Evolutionary conservation across 2,888 invertebrate species (phyloP).

Genomic region (Trachelus tabidus): DNA sequence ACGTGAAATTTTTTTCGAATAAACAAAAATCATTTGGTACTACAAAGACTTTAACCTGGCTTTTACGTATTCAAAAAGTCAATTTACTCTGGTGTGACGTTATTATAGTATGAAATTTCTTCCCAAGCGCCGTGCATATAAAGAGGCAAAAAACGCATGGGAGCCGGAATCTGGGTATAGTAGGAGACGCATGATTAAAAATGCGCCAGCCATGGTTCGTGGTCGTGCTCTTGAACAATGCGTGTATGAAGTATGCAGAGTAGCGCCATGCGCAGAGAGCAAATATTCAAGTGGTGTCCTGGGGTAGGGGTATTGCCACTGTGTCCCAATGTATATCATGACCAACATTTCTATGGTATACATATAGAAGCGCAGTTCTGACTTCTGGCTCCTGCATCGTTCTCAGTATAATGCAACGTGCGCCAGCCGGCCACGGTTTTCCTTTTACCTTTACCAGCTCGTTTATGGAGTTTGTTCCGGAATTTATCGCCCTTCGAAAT

Average conservation of each 20-base stretch:
- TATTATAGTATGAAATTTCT: background rate
- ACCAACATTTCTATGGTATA: background rate
- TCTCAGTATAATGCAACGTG: constrained; percentile 1
- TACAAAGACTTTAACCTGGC: background rate
- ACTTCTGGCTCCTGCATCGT: background rate
- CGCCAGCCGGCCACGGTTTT: background rate
- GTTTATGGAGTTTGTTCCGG: constrained; percentile 11
- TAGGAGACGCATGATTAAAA: constrained; percentile 37
- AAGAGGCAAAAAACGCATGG: background rate
- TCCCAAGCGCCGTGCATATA: background rate
- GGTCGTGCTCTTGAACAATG: constrained; percentile 32
- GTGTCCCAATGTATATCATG: background rate
- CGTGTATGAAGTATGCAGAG: constrained; percentile 34
- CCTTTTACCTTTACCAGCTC: constrained; percentile 4
- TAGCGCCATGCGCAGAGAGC: constrained; percentile 20
- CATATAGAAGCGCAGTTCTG: background rate
- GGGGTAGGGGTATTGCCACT: background rate
- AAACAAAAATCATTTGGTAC: background rate
- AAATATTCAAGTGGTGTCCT: constrained; percentile 5
- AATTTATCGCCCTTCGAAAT: constrained; percentile 42
- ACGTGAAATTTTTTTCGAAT: background rate
- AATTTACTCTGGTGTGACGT: background rate
- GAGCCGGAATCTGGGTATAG: background rate
- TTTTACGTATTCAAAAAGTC: background rate
- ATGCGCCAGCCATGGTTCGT: constrained; percentile 28